Percentiles rank a stretch among this genome's conserved stretches.
phyloP scores from a whole-genome alignment of 2,113 vertebrate genomes.

The Hystrix brachyura region DNA sequence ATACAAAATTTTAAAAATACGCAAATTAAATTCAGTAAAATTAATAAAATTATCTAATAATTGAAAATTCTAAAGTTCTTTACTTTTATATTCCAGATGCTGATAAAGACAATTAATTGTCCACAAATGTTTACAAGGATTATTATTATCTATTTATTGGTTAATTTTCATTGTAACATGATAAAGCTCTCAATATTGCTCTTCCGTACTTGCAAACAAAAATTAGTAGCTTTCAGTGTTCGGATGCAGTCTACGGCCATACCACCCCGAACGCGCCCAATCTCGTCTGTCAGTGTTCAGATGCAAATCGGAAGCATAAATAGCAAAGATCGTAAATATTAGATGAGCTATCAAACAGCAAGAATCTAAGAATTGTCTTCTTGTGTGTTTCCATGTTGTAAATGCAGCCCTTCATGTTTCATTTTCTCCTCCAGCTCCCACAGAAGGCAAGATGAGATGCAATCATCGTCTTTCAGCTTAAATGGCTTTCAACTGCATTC shows the following conservation, averaged over 20 bases:
- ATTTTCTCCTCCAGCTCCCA: background rate
- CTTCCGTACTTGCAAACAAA: background rate
- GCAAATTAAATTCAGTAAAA: background rate
- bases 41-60: background rate
- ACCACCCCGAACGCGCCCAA: no score
- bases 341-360: background rate
- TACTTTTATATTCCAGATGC: background rate
- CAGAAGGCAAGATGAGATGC: background rate
- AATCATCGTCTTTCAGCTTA: conserved; percentile 60
- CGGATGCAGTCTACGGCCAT: background rate
- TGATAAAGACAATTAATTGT: background rate
- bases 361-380: background rate
- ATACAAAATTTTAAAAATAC: background rate
- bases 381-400: background rate
- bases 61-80: background rate
- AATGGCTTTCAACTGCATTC: conserved; percentile 62
- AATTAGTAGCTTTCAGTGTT: background rate
- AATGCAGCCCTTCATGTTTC: background rate
- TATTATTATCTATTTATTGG: background rate
- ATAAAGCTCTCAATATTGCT: background rate
- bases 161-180: background rate
- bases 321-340: background rate
- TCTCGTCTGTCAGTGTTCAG: no score
- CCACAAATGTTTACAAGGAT: background rate
- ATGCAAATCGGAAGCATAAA: background rate